Base-by-base conservation (phyloP, 2,797 vertebrate species). In the Melanogrammus aeglefinus region DNA sequence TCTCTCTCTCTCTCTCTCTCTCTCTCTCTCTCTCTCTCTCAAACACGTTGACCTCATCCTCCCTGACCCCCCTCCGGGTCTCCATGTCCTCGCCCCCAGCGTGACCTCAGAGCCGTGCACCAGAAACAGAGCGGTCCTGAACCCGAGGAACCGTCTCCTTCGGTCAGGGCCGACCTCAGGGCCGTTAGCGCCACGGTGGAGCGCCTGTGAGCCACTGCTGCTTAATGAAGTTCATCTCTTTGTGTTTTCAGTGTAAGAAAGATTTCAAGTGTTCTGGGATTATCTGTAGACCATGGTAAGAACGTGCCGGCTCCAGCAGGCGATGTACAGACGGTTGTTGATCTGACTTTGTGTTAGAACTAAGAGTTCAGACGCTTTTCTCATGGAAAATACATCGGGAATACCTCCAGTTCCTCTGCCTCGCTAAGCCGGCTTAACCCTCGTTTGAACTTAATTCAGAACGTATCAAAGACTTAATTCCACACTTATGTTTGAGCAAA, bases 271-370 rank as follows among this genome's bases (percentile, higher is more conserved):
- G 93, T 99, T 95, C 97, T 98, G 96, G 97, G 97, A 94, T 97
- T 98, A 96, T 96, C 97, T 97, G 96, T 98, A 97, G 97, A 97
- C 91, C 96, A 96, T 98, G 97, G 97, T 98, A 98, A 99, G 97
- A 96, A 90, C 92, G 93, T 95, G 93, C 94, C 93, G 95, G 95
- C 95, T 94, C 89, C 92, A 74, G 92, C 94, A 93, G 93, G 93
- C 92, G 83, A 83, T 86, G 83, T 88, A 76, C 82, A 83, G 84
- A 80, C 77, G 78, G 74, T 79, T 74, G 80, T 71, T 77, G 93
- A 39, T 93, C 92, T 94, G 94, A 85, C 76, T 87, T 84, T 85
- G 76, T 87, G 79, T 83, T 90, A 90, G 69, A 80, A 79, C 83
- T 82, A 78, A 84, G 79, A 88, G 90, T 91, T 93, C 92, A 91